Percentiles rank a stretch among this genome's conserved stretches.
phyloP scores from a whole-genome alignment of 2,888 invertebrate species.

The Octodonta nipae region DNA sequence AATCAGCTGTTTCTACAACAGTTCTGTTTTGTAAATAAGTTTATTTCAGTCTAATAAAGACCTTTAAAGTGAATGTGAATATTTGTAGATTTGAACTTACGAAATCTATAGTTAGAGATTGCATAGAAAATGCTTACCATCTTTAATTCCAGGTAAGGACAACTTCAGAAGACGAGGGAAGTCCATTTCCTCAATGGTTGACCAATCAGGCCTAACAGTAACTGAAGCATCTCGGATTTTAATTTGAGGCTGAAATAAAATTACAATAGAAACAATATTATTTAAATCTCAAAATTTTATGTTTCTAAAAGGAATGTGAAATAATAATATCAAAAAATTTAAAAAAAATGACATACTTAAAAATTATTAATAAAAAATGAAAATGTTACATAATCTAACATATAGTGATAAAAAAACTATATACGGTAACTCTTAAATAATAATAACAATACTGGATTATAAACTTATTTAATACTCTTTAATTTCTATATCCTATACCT shows the following conservation, averaged over 20 bases:
- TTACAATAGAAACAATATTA: no score
- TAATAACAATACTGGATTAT: no score
- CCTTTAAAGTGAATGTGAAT: neutral
- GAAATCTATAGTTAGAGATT: constrained; percentile 4
- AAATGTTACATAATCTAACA: no score
- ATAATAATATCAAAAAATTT: constrained; percentile 4
- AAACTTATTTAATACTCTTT: no score
- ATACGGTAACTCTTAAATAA: no score
- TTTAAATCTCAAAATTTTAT: no score
- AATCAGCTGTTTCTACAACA: no score
- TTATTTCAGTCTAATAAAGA: neutral
- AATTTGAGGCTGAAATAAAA: constrained; percentile 51
- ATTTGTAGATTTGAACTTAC: constrained; percentile 2
- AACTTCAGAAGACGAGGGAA: constrained; percentile 89
- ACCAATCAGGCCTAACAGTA: constrained; percentile 90
- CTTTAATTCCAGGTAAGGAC: constrained; percentile 79
- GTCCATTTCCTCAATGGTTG: constrained; percentile 95
- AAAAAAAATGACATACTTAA: no score
- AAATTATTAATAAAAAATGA: no score
- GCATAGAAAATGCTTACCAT: constrained; percentile 31
- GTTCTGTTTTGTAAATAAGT: no score
- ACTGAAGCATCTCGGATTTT: constrained; percentile 95
- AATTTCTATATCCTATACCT: no score
- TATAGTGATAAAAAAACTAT: no score
- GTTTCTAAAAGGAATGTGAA: constrained; percentile 1